A percentile compares a stretch with the other conserved stretches of the same genome.
phyloP scores from a whole-genome alignment of 2,797 vertebrate species.

The Dicrostonyx torquatus region DNA sequence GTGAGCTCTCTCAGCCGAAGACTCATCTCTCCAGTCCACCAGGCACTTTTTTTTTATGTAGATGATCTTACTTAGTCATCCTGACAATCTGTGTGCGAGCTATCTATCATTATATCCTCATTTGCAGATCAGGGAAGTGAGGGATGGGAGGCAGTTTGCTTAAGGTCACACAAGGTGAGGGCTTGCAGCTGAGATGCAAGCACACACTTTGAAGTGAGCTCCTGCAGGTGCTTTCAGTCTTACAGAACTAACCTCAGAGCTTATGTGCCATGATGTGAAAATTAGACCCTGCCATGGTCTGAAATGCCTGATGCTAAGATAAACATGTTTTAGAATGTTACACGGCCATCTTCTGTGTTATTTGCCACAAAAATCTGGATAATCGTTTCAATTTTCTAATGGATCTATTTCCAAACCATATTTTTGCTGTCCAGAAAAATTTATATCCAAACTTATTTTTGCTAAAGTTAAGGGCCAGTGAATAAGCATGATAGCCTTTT shows the following conservation, averaged over 20 bases:
- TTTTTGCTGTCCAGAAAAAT: neutral
- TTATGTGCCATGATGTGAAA: slow-evolving; percentile 18
- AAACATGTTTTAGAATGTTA: slow-evolving; percentile 57
- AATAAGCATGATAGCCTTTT: slow-evolving; percentile 8
- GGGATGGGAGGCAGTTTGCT: slow-evolving; percentile 21
- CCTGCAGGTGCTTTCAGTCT: neutral
- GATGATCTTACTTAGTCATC: neutral
- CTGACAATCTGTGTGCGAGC: neutral
- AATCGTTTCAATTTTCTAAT: slow-evolving; percentile 39
- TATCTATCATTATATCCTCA: neutral
- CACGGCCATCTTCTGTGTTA: slow-evolving; percentile 35
- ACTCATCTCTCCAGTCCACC: neutral
- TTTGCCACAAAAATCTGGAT: slow-evolving; percentile 10
- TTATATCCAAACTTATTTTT: slow-evolving; percentile 39
- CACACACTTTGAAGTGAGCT: neutral
- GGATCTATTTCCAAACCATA: slow-evolving; percentile 36
- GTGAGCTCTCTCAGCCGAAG: neutral
- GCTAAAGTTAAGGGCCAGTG: slow-evolving; percentile 48
- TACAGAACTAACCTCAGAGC: neutral
- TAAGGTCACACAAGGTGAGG: neutral
- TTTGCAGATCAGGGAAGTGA: slow-evolving; percentile 15
- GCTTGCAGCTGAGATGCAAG: slow-evolving; percentile 1
- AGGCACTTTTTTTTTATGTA: neutral
- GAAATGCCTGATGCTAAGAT: slow-evolving; percentile 59
- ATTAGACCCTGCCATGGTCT: slow-evolving; percentile 34